A percentile compares a stretch with the other conserved stretches of the same genome.
phyloP scores from a whole-genome alignment of 2,888 invertebrate species.

The Zygogramma bicolorata region DNA sequence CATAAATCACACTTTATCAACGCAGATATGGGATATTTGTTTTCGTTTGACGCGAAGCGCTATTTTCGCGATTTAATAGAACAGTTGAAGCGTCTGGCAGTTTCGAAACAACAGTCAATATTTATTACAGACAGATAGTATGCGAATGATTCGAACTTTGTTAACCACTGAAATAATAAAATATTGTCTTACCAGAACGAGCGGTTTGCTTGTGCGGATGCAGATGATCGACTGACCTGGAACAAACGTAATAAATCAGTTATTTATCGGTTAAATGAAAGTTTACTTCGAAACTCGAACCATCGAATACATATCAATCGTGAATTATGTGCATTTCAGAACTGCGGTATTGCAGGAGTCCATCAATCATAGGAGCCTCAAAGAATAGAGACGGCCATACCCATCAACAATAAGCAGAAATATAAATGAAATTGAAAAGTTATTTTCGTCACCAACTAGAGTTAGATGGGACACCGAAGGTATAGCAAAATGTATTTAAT shows the following conservation, averaged over 20 bases:
- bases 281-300: background rate
- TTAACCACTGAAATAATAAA: constrained; percentile 1
- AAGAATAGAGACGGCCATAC: too few relatives aligned
- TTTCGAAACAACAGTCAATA: constrained; percentile 17
- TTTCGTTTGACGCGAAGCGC: background rate
- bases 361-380: too few relatives aligned
- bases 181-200: constrained; percentile 12
- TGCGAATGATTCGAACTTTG: background rate
- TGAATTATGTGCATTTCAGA: too few relatives aligned
- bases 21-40: background rate
- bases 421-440: too few relatives aligned
- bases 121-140: constrained; percentile 5
- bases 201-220: background rate
- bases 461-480: too few relatives aligned
- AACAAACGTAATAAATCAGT: background rate
- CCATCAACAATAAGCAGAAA: too few relatives aligned
- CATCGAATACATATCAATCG: too few relatives aligned
- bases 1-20: constrained; percentile 23
- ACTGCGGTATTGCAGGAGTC: too few relatives aligned
- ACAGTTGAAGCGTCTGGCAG: constrained; percentile 8
- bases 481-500: too few relatives aligned
- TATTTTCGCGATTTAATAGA: background rate
- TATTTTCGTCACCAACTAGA: too few relatives aligned
- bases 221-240: constrained; percentile 13
- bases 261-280: background rate